Base-by-base conservation (phyloP, 2,888 invertebrate species). In the Athalia rosae region DNA sequence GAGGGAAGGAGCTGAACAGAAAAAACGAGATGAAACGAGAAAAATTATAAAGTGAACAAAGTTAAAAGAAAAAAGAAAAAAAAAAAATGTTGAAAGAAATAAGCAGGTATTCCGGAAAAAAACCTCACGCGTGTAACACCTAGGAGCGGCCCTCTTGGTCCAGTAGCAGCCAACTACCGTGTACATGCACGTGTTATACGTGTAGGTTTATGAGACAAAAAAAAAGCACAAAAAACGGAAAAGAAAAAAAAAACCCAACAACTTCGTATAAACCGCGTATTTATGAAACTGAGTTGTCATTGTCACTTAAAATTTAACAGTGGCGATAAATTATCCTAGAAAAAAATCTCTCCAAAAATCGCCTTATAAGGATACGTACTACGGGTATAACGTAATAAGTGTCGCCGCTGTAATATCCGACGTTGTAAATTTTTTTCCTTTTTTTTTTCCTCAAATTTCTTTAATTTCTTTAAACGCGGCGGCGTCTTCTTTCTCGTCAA, bases 91-190 rank as follows among this genome's bases (percentile, higher is more conserved):
- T 2, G 28, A 28, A 28, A 28, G 28, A 28, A 28, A 28, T 28
- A 28, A 28, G 28, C 28, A 28, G 28, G 28, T 28, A 43, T n/a
- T 69, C 13, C 13, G 11, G 7, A 76, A 43, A 77, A 77, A 77
- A 73, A 43, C n/a, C 58, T 77, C 63, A 63, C 73, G 62, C 73
- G 62, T 41, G 62, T 77, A 28, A 28, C 77, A 73, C 61, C 48
- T 53, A 50, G 69, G 28, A 53, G 69, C 71, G 11, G 53, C 13
- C 45, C 63, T 41, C n/a, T 41, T 28, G 69, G 71, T 56, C 53
- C 61, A 62, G 69, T 69, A 77, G 66, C 71, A 63, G 67, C 62
- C 28, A 61, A 77, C 77, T 77, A 77, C 77, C 50, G 77, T 59
- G 43, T 50, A 59, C 48, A 48, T 5, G 9, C 41, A 45, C 28